Conservation (phyloP, 1,140 invertebrate species). For the Saccostrea echinata region DNA sequence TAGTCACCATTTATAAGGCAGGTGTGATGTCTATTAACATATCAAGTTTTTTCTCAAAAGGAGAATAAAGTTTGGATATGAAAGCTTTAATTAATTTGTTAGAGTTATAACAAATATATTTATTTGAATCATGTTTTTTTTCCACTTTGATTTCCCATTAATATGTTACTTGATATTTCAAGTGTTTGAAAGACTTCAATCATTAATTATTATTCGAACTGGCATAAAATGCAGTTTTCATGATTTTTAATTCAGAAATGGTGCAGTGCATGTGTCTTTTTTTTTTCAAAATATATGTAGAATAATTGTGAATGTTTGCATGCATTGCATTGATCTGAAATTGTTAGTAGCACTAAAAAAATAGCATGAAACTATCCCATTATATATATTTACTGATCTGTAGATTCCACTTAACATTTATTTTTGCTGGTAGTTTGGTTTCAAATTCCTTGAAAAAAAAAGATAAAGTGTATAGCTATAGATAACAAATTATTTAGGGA, state of each 20-base stretch:
- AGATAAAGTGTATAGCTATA: too few relatives aligned
- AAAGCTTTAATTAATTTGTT: too few relatives aligned
- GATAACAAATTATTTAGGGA: too few relatives aligned
- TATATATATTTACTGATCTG: not conserved
- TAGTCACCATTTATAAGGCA: not conserved
- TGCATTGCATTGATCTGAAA: not conserved
- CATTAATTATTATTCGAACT: not conserved
- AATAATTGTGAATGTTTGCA: not conserved
- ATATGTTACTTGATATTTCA: not conserved
- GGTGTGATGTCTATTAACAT: not conserved
- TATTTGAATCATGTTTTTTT: not conserved
- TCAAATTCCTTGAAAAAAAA: too few relatives aligned
- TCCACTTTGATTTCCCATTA: not conserved
- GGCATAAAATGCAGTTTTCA: not conserved
- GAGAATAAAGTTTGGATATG: too few relatives aligned
- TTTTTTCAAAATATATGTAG: not conserved
- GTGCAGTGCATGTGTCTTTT: not conserved
- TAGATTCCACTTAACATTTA: not conserved
- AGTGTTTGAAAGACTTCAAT: not conserved
- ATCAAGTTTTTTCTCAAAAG: not conserved
- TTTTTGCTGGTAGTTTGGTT: too few relatives aligned
- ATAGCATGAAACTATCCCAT: not conserved
- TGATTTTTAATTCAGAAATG: not conserved
- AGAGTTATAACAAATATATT: not conserved
- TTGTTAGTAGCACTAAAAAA: not conserved